Conservation (phyloP, 2,888 invertebrate species). For the Nymphalis c-album region DNA sequence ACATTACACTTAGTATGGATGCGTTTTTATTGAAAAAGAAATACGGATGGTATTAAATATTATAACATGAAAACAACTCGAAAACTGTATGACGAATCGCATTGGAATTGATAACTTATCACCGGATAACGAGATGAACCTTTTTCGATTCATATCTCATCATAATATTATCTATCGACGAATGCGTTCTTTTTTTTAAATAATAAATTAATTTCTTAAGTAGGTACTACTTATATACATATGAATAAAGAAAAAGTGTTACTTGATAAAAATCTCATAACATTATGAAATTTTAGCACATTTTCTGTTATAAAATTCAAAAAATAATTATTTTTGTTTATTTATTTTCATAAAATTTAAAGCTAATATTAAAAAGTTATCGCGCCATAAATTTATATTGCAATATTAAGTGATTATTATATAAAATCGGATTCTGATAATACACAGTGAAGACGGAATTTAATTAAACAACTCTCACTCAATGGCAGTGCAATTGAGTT, state of each 20-base stretch:
- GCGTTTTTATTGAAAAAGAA: too few relatives aligned
- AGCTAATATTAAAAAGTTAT: constrained; percentile 1
- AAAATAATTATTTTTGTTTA: neutral
- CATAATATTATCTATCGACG: too few relatives aligned
- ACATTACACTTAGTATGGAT: too few relatives aligned
- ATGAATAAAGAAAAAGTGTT: too few relatives aligned
- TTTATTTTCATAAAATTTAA: neutral
- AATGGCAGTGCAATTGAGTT: neutral
- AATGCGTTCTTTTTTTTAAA: too few relatives aligned
- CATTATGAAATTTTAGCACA: neutral
- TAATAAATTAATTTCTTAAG: too few relatives aligned
- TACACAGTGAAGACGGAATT: neutral
- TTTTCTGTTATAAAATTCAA: too few relatives aligned
- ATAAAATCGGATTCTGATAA: neutral
- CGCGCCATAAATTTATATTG: neutral
- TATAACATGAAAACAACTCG: neutral
- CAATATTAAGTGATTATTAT: too few relatives aligned
- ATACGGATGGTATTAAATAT: too few relatives aligned
- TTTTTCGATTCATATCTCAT: constrained; percentile 10
- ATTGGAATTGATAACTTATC: constrained; percentile 18
- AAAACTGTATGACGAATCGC: constrained; percentile 6
- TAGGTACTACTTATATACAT: too few relatives aligned
- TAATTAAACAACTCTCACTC: constrained; percentile 1
- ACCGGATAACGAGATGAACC: constrained; percentile 11
- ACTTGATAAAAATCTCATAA: neutral